Conservation (phyloP, 2,797 vertebrate genomes). For the Microcaecilia unicolor region DNA sequence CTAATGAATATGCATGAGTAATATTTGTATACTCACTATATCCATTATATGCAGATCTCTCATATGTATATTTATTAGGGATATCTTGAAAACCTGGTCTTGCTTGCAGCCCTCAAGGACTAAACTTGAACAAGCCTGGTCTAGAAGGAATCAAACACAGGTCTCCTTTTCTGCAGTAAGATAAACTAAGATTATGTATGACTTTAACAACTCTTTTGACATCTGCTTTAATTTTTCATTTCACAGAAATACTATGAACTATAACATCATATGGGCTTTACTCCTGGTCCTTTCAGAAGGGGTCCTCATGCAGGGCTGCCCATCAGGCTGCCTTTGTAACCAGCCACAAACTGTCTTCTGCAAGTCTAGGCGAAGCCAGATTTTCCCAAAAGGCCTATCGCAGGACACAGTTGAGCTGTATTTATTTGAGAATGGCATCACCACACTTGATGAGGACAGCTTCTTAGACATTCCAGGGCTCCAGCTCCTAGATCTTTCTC, state of each 20-base stretch:
- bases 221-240: too few relatives aligned
- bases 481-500: conserved; percentile 80
- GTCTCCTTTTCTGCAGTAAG: too few relatives aligned
- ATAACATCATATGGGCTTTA: conserved; percentile 2
- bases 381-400: conserved; percentile 64
- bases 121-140: too few relatives aligned
- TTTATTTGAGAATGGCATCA: conserved; percentile 79
- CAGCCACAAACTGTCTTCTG: conserved; percentile 65
- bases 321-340: conserved; percentile 63
- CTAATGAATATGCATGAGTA: too few relatives aligned
- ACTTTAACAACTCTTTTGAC: too few relatives aligned
- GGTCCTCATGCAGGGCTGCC: conserved; percentile 56
- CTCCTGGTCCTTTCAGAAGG: conserved; percentile 38
- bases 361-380: conserved; percentile 41
- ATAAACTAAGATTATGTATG: too few relatives aligned
- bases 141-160: too few relatives aligned
- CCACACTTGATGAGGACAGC: conserved; percentile 56
- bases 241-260: conserved; percentile 43
- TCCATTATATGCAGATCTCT: too few relatives aligned
- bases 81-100: too few relatives aligned
- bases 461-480: conserved; percentile 64
- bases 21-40: too few relatives aligned
- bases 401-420: conserved; percentile 62
- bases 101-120: too few relatives aligned
- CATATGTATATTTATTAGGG: too few relatives aligned